phyloP scores from a whole-genome alignment of 2,888 invertebrate species.

The Folsomia manolachei region DNA sequence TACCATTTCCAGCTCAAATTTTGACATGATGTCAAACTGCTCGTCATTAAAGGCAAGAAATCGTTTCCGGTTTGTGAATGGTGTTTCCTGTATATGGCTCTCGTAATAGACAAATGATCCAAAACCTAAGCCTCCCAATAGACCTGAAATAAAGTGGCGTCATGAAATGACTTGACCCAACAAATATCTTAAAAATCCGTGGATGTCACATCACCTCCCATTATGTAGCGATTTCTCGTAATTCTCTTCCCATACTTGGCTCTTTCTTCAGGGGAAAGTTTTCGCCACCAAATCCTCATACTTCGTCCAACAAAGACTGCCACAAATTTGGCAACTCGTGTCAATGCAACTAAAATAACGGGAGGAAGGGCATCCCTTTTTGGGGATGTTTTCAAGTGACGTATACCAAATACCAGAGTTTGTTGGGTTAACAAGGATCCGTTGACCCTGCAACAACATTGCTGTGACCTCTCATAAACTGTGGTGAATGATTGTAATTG shows the following conservation, averaged over 20 bases:
- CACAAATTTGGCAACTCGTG: conserved; percentile 51
- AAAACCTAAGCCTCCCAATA: conserved; percentile 33
- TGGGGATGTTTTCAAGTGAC: conserved; percentile 19
- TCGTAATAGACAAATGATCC: conserved; percentile 52
- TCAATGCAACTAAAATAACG: conserved; percentile 33
- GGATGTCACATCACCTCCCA: conserved; percentile 37
- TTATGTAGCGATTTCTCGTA: conserved; percentile 33
- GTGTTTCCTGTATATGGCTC: conserved; percentile 58
- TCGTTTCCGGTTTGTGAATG: conserved; percentile 58
- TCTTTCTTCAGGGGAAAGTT: conserved; percentile 53
- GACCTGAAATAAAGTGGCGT: conserved; percentile 22
- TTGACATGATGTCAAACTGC: conserved; percentile 41
- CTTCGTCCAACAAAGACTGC: conserved; percentile 54
- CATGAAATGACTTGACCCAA: not conserved
- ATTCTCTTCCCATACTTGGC: conserved; percentile 42
- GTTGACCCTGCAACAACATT: too few relatives aligned
- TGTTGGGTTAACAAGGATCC: too few relatives aligned
- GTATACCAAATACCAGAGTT: too few relatives aligned
- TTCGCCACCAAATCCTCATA: conserved; percentile 57
- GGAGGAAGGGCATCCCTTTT: conserved; percentile 40
- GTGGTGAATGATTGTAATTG: too few relatives aligned
- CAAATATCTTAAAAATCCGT: too few relatives aligned
- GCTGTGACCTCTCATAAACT: too few relatives aligned
- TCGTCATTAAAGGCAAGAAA: conserved; percentile 57
- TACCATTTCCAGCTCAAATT: conserved; percentile 41